Evolutionary conservation across 2,113 vertebrate species (phyloP).

Genomic region (Thalassarche chlororhynchos): DNA sequence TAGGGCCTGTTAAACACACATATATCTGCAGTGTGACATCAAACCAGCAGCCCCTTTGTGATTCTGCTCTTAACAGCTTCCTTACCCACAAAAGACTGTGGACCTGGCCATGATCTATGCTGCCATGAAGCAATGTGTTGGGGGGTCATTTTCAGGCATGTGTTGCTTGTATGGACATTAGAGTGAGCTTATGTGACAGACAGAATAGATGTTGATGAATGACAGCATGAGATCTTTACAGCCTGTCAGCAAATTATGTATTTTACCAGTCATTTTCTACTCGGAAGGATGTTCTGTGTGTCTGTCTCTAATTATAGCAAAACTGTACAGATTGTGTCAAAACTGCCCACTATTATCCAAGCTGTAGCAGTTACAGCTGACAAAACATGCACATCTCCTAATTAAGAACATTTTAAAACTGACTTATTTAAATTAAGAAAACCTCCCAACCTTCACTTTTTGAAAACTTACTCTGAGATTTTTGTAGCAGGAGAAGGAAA

Average conservation of each 20-base stretch:
- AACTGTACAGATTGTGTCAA: background rate
- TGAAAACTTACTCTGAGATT: background rate
- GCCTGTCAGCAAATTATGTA: background rate
- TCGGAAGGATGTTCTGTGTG: background rate
- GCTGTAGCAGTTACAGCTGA: background rate
- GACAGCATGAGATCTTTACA: background rate
- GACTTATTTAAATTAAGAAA: background rate
- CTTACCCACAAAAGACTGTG: background rate
- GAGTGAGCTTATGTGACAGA: background rate
- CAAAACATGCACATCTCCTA: background rate
- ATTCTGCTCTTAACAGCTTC: background rate
- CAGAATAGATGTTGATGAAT: background rate
- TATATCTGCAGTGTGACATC: background rate
- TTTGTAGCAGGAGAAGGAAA: background rate
- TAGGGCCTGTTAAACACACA: background rate
- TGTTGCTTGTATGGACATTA: background rate
- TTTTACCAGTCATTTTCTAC: background rate
- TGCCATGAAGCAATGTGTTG: background rate
- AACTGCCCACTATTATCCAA: conserved; percentile 1
- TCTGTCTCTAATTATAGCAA: conserved; percentile 23
- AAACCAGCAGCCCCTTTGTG: background rate
- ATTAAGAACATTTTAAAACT: conserved; percentile 2
- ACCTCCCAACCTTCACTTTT: background rate
- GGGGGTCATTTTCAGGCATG: background rate
- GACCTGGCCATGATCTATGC: background rate